Conservation (phyloP, 2,797 vertebrate species). For the Cyprinella venusta region DNA sequence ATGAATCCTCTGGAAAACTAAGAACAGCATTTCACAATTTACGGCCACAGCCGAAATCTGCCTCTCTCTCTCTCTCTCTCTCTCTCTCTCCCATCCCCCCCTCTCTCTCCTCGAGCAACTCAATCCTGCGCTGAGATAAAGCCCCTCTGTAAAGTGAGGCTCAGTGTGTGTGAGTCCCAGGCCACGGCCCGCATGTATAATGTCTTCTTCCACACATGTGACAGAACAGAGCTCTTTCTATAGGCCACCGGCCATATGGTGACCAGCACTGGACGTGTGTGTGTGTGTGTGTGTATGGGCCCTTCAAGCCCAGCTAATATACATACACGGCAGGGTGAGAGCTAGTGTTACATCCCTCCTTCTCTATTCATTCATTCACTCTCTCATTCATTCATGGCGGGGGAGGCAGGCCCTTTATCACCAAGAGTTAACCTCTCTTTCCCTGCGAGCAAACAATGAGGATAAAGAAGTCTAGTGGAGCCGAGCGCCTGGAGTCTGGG, state of each 20-base stretch:
- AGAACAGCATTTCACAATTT: background rate
- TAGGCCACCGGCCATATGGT: constrained; percentile 85
- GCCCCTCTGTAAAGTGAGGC: constrained; percentile 74
- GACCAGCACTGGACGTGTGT: constrained; percentile 70
- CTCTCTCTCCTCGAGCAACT: constrained; percentile 67
- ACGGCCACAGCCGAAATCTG: background rate
- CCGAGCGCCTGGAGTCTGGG: constrained; percentile 53
- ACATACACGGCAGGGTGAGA: constrained; percentile 59
- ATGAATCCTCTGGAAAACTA: background rate
- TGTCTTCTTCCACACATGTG: constrained; percentile 73
- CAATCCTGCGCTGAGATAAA: constrained; percentile 66
- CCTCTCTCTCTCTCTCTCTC: background rate
- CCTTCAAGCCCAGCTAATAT: constrained; percentile 53
- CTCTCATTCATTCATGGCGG: constrained; percentile 75
- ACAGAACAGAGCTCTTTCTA: constrained; percentile 72
- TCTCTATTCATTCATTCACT: constrained; percentile 80
- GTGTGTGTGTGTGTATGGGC: constrained; percentile 73
- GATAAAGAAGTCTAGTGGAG: constrained; percentile 49
- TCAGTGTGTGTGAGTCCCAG: constrained; percentile 60
- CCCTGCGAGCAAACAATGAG: constrained; percentile 72
- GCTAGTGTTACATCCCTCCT: constrained; percentile 81
- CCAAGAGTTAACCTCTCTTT: constrained; percentile 80
- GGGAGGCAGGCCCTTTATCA: constrained; percentile 57
- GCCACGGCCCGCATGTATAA: constrained; percentile 67
- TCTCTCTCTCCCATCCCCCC: too few relatives aligned